These are phyloP conservation scores for Clinocottus analis DNA, from an alignment of 2,113 vertebrate genomes.

Conservation along the genomic window DNA sequence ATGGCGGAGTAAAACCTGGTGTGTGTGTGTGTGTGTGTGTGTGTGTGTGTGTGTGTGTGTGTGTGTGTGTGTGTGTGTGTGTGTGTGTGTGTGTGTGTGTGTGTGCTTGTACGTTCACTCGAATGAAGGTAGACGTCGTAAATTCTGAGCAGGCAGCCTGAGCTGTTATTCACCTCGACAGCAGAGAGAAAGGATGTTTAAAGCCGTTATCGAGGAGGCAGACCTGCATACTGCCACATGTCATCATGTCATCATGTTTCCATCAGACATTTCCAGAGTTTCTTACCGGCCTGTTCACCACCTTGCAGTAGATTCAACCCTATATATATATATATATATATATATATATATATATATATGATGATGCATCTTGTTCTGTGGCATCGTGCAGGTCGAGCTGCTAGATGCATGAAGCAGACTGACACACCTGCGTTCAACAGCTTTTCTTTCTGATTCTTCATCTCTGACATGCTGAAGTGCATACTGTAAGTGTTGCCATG, in stretches of 20 bases:
- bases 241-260: not conserved
- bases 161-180: not conserved
- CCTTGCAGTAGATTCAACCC: no score
- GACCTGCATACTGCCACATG: not conserved
- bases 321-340: no score
- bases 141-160: not conserved
- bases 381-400: not conserved
- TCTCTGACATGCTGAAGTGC: not conserved
- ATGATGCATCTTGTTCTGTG: not conserved
- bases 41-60: not conserved
- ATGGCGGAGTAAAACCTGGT: not conserved
- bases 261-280: no score
- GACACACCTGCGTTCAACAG: not conserved
- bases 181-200: not conserved
- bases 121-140: not conserved
- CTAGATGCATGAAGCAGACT: not conserved
- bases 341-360: no score
- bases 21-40: conserved; percentile 3
- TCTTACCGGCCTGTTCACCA: no score
- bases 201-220: not conserved
- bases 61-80: not conserved
- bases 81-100: not conserved
- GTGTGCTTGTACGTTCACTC: conserved; percentile 1
- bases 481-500: not conserved
- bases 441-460: not conserved